Evolutionary conservation across 2,113 vertebrate species (phyloP), one percentile per base, ranked within the genome.

Genomic region (Triplophysa siluroides): DNA sequence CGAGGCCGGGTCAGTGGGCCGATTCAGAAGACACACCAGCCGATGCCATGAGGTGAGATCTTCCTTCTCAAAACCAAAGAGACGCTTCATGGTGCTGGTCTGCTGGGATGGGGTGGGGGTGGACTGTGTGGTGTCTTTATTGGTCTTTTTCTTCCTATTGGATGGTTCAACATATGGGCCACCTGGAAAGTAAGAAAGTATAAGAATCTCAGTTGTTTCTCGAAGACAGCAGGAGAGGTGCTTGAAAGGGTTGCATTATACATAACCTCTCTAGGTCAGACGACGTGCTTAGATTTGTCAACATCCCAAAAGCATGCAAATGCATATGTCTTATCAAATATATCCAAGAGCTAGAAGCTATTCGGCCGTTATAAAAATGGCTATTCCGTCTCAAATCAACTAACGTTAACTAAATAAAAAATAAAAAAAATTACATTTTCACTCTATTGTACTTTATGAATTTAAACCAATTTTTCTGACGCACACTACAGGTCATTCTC

Each of bases 1-100:
- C 6, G 91, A 92, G 0, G 95, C 95, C 0, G 96, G 94, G 81
- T 97, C 95, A 1, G 91, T 91, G 24, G 96, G 96, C 0, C 95
- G 89, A 86, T 94, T 96, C 69, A 97, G 86, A 24, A 97, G 90
- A 78, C 89, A 80, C 78, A 96, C 93, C 26, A 96, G 81, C 56
- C 81, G 91, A 2, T 81, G 81, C 95, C 96, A 97, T 78, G 93
- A 94, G 18, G 81, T 88, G 63, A 97, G 62, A 69, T 97, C 94
- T 21, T 91, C 87, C 78, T 78, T 90, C 67, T 92, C 94, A 79
- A 97, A 96, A 2, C 96, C 95, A 83, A 97, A 92, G 3, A 97
- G 82, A 62, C 85, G 89, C 85, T 88, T 86, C 93, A 94, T 86
- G 85, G 89, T 88, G 76, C 82, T 68, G 72, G 24, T 18, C 8